Evolutionary conservation across 2,113 vertebrate genomes (phyloP).

Genomic region (Apodemus sylvaticus): DNA sequence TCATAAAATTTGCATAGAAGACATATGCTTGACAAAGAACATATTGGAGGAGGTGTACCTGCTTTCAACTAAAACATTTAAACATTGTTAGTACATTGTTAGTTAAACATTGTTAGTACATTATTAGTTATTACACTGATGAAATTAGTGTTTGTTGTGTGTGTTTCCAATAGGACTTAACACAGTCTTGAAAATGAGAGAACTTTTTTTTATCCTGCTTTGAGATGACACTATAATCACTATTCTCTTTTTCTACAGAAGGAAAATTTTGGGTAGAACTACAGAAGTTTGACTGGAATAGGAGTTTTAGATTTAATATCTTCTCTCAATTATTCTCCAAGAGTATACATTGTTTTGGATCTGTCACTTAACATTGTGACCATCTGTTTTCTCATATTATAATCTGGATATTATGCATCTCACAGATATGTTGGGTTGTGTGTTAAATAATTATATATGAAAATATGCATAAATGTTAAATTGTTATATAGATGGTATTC

Average conservation of each 20-base stretch:
- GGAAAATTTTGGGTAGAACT: conserved; percentile 41
- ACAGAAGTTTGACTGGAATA: neutral
- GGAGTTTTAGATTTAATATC: neutral
- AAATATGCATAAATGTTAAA: conserved; percentile 6
- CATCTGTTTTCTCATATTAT: conserved; percentile 3
- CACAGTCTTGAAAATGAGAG: conserved; percentile 56
- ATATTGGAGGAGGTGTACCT: conserved; percentile 59
- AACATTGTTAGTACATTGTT: conserved; percentile 69
- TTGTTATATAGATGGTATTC: neutral
- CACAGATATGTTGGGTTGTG: neutral
- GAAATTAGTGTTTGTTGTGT: conserved; percentile 55
- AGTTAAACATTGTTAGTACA: conserved; percentile 71
- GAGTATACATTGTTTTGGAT: neutral
- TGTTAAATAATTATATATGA: conserved; percentile 4
- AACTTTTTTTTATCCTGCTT: conserved; percentile 27
- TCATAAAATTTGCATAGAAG: conserved; percentile 66
- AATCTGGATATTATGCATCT: neutral
- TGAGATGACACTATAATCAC: conserved; percentile 35
- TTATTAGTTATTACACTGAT: conserved; percentile 44
- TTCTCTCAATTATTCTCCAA: neutral
- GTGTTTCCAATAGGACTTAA: conserved; percentile 63
- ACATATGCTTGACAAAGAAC: conserved; percentile 62
- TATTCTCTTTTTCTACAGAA: conserved; percentile 8
- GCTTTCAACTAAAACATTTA: conserved; percentile 69
- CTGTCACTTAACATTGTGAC: neutral